phyloP scores from a whole-genome alignment of 2,113 vertebrate genomes.

The Chaenocephalus aceratus region DNA sequence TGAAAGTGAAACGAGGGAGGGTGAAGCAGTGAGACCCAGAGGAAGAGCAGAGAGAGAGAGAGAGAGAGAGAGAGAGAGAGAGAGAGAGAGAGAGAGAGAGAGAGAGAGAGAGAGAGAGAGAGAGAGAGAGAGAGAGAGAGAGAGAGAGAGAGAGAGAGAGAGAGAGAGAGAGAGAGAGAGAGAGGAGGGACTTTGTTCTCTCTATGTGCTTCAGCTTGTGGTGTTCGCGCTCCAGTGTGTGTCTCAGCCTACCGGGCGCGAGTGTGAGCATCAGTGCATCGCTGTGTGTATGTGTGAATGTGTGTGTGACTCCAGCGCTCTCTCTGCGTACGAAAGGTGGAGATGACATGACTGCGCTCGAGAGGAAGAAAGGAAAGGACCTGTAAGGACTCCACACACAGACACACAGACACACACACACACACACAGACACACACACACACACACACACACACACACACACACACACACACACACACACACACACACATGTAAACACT shows the following conservation, averaged over 20 bases:
- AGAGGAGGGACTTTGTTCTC: slow-evolving; percentile 69
- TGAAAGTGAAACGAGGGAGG: slow-evolving; percentile 30
- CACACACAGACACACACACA: slow-evolving; percentile 52
- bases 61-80: slow-evolving; percentile 40
- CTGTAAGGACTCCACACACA: slow-evolving; percentile 75
- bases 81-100: slow-evolving; percentile 54
- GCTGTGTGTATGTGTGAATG: slow-evolving; percentile 64
- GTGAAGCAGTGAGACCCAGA: slow-evolving; percentile 76
- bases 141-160: slow-evolving; percentile 49
- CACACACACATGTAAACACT: slow-evolving; percentile 17
- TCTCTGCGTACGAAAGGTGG: slow-evolving; percentile 77
- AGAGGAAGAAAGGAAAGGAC: slow-evolving; percentile 81
- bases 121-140: slow-evolving; percentile 30
- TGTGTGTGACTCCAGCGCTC: slow-evolving; percentile 72
- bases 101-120: slow-evolving; percentile 54
- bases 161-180: slow-evolving; percentile 53
- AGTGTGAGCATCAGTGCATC: slow-evolving; percentile 61
- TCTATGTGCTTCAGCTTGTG: slow-evolving; percentile 64
- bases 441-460: slow-evolving; percentile 52
- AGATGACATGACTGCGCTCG: slow-evolving; percentile 83
- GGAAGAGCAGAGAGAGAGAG: slow-evolving; percentile 57
- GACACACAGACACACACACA: slow-evolving; percentile 20
- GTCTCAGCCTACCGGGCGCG: slow-evolving; percentile 61
- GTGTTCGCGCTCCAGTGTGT: slow-evolving; percentile 67
- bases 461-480: slow-evolving; percentile 52